These are phyloP conservation scores for Hemistola chrysoprasaria DNA, from an alignment of 2,888 invertebrate genomes.

Conservation along the genomic window DNA sequence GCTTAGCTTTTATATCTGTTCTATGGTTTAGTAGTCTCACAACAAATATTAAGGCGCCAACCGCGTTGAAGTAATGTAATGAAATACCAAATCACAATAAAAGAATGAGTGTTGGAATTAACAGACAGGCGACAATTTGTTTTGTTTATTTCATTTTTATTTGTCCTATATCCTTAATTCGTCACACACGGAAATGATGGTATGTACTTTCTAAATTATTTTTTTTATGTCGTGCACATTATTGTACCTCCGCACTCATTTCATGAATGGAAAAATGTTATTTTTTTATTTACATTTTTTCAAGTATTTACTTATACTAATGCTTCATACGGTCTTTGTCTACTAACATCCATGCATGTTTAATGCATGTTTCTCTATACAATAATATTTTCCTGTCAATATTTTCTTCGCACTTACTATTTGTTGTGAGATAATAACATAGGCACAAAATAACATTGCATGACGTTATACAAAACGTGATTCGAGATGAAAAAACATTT, in stretches of 20 bases:
- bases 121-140: constrained; percentile 76
- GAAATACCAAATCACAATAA: constrained; percentile 79
- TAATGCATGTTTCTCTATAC: constrained; percentile 41
- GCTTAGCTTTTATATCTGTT: constrained; percentile 47
- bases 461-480: constrained; percentile 31
- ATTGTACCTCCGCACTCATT: constrained; percentile 62
- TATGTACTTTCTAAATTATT: constrained; percentile 73
- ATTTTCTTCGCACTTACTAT: constrained; percentile 59
- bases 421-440: constrained; percentile 79
- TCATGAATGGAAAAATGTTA: constrained; percentile 22
- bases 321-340: constrained; percentile 51
- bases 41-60: constrained; percentile 78
- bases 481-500: constrained; percentile 13
- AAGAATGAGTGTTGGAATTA: constrained; percentile 83
- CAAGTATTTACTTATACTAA: constrained; percentile 42
- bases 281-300: constrained; percentile 39
- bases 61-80: constrained; percentile 54
- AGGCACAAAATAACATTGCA: constrained; percentile 40
- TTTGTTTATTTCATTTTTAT: constrained; percentile 51
- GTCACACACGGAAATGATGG: constrained; percentile 48
- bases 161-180: constrained; percentile 37
- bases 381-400: constrained; percentile 22
- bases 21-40: constrained; percentile 82
- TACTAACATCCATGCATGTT: constrained; percentile 56
- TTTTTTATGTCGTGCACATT: constrained; percentile 63